Percentiles rank a stretch among this genome's conserved stretches.
phyloP scores from a whole-genome alignment of 2,797 vertebrate genomes.

The Rhynchonycteris naso region DNA sequence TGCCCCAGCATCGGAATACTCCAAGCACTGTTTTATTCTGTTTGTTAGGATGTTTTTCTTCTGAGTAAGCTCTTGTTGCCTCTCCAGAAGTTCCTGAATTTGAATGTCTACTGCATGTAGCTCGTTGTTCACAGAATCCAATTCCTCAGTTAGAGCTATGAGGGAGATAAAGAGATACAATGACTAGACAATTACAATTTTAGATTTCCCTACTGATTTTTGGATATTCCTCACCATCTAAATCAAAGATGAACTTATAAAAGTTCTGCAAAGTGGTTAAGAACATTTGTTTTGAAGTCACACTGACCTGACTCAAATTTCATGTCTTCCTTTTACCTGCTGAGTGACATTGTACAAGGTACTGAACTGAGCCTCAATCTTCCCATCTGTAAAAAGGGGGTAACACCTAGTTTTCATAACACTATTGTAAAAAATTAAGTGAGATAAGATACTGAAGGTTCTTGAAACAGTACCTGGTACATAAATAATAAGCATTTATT shows the following conservation, averaged over 20 bases:
- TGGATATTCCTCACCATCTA: neutral
- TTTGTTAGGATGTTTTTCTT: conserved; percentile 88
- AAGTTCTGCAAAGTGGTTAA: neutral
- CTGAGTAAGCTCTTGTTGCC: conserved; percentile 89
- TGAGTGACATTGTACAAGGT: neutral
- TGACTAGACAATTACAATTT: neutral
- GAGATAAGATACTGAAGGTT: neutral
- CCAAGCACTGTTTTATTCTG: conserved; percentile 88
- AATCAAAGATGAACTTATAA: neutral
- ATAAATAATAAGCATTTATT: conserved; percentile 1
- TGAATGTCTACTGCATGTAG: conserved; percentile 92
- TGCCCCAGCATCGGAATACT: conserved; percentile 68
- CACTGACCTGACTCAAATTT: neutral
- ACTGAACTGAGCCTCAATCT: neutral
- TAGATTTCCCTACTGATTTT: neutral
- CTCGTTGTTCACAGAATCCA: conserved; percentile 91
- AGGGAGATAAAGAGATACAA: neutral
- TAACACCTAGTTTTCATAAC: neutral
- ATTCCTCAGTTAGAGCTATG: conserved; percentile 89
- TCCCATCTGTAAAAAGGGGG: neutral
- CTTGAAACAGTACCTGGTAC: neutral
- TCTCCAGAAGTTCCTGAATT: conserved; percentile 92
- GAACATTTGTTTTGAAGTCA: neutral
- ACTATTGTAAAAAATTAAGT: neutral
- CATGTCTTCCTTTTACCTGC: neutral